Evolutionary conservation across 2,113 vertebrate species (phyloP).

Genomic region (Microcebus ravelobensis): DNA sequence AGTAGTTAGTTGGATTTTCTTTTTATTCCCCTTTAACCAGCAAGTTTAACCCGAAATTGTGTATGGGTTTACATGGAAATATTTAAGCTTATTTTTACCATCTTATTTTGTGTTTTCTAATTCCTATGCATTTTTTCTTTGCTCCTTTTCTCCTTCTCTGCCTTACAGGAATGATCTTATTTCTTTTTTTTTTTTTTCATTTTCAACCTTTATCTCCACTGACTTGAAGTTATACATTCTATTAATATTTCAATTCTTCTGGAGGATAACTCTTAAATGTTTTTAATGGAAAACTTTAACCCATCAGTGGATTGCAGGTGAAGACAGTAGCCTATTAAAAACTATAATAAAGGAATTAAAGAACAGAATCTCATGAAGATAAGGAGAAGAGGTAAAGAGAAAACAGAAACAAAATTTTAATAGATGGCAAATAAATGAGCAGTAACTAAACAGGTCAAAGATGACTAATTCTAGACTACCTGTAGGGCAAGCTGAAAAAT

Average conservation of each 20-base stretch:
- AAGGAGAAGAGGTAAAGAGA: not conserved
- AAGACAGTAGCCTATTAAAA: not conserved
- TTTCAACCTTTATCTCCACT: not conserved
- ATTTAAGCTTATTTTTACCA: not conserved
- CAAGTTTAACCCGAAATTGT: not conserved
- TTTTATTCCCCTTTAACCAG: not conserved
- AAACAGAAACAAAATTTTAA: constrained; percentile 2
- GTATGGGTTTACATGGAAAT: not conserved
- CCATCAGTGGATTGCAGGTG: not conserved
- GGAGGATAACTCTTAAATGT: not conserved
- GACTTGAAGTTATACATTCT: not conserved
- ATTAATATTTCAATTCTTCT: constrained; percentile 7
- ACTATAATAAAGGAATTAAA: not conserved
- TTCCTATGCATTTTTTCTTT: constrained; percentile 13
- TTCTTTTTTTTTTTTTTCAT: not conserved
- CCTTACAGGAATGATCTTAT: not conserved
- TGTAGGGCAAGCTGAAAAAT: not conserved
- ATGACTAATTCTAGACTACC: not conserved
- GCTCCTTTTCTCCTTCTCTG: not conserved
- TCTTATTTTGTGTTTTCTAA: constrained; percentile 39
- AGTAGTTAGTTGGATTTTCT: not conserved
- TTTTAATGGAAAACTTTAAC: not conserved
- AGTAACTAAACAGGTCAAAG: constrained; percentile 27
- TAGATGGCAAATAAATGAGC: not conserved
- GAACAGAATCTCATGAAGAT: not conserved